phyloP scores from a whole-genome alignment of 2,888 invertebrate genomes.

The Blomia tropicalis region DNA sequence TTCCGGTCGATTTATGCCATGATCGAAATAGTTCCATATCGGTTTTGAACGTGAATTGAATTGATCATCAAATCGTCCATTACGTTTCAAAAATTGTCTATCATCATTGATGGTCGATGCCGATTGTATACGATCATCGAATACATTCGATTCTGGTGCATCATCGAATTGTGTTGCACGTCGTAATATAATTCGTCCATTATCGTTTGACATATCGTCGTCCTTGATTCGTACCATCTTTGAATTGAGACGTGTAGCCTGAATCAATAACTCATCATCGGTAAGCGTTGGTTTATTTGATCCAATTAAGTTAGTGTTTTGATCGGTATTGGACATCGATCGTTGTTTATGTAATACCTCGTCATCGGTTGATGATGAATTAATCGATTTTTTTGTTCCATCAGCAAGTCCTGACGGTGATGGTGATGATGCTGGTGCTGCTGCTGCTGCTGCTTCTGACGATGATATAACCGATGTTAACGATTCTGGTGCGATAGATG shows the following conservation, averaged over 20 bases:
- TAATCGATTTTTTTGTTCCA: neutral
- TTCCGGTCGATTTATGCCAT: neutral
- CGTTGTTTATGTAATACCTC: neutral
- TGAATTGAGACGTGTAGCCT: neutral
- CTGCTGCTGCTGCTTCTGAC: neutral
- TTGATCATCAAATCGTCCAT: neutral
- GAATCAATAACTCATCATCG: constrained; percentile 6
- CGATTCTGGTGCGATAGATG: no score
- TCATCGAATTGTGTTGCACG: constrained; percentile 10
- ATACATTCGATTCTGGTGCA: neutral
- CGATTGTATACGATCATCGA: neutral
- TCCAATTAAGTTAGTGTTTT: no score
- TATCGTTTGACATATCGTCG: neutral
- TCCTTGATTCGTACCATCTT: neutral
- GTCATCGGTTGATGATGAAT: neutral
- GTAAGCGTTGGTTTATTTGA: neutral
- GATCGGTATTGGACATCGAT: no score
- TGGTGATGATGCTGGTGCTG: no score
- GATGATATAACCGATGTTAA: no score
- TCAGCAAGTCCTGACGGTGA: no score
- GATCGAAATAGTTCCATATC: constrained; percentile 8
- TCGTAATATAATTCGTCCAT: no score
- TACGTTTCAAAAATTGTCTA: neutral
- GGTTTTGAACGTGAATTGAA: neutral
- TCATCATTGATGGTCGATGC: neutral